Evolutionary conservation across 35 echinoderm and acorn worm species (phyloP).

Genomic region (Amphiura filiformis): DNA sequence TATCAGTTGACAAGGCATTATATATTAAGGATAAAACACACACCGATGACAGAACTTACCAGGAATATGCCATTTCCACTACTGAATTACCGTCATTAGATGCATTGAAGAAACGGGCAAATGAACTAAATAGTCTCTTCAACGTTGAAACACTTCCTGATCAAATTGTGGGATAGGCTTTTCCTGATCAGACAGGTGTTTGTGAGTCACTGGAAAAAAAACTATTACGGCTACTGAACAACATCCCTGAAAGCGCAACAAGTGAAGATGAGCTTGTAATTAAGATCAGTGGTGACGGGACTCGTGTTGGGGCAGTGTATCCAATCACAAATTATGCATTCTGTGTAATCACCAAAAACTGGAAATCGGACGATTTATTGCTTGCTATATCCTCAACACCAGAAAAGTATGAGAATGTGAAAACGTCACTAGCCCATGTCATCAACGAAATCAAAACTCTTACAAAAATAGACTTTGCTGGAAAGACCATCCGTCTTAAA

Average conservation of each 20-base stretch:
- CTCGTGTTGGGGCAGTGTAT: not conserved
- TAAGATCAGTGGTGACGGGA: constrained; percentile 22
- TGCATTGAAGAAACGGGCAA: not conserved
- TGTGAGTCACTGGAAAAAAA: not conserved
- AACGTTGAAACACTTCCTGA: not conserved
- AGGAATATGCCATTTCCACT: not conserved
- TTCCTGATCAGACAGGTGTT: not conserved
- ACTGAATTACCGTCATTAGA: not conserved
- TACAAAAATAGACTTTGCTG: not conserved
- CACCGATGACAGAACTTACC: not conserved
- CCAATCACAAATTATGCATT: constrained; percentile 26
- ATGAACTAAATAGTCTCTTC: constrained; percentile 8
- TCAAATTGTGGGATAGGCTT: too few species aligned
- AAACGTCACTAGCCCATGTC: not conserved
- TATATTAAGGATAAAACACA: not conserved
- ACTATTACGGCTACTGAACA: not conserved
- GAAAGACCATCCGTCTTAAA: not conserved
- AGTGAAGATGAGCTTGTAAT: not conserved
- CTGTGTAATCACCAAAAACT: not conserved
- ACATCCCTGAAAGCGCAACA: not conserved
- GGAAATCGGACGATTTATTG: constrained; percentile 10
- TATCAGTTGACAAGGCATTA: not conserved
- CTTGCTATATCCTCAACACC: not conserved
- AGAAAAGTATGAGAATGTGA: constrained; percentile 10
- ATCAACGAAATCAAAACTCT: not conserved